These are phyloP conservation scores for Brachionus plicatilis DNA, from an alignment of 1,140 invertebrate genomes.

Conservation along the genomic window DNA sequence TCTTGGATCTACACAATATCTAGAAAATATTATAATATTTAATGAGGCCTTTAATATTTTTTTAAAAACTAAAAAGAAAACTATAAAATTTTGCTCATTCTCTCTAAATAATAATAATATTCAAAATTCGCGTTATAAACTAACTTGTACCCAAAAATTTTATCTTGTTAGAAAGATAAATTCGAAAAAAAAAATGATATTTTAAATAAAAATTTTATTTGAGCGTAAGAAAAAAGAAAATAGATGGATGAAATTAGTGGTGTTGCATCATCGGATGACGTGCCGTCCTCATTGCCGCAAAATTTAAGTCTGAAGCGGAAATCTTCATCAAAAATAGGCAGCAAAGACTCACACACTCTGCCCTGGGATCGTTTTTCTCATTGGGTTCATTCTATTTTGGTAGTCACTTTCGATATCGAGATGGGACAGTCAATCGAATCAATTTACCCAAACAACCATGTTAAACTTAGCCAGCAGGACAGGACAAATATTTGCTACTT, in stretches of 20 bases:
- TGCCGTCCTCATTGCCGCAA: background rate
- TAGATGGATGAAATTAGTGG: background rate
- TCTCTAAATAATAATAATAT: background rate
- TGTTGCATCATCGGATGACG: background rate
- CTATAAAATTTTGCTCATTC: background rate
- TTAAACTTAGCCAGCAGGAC: slow-evolving; percentile 80
- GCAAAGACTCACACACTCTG: slow-evolving; percentile 41
- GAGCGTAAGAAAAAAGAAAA: background rate
- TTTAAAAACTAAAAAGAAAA: background rate
- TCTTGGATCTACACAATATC: background rate
- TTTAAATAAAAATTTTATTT: background rate
- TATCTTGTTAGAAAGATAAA: background rate
- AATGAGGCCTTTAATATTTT: background rate
- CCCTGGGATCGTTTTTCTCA: slow-evolving; percentile 67
- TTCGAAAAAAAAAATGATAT: background rate
- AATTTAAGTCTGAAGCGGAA: background rate
- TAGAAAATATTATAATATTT: background rate
- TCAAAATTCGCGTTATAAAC: background rate
- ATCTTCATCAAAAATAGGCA: background rate
- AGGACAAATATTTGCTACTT: slow-evolving; percentile 95
- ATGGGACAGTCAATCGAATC: slow-evolving; percentile 91
- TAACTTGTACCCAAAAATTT: background rate
- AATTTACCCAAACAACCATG: slow-evolving; percentile 70
- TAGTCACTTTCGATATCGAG: slow-evolving; percentile 96
- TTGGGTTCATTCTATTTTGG: slow-evolving; percentile 92